Base-by-base conservation (phyloP, 1,140 invertebrate genomes). In the Sarcophaga peregrina region DNA sequence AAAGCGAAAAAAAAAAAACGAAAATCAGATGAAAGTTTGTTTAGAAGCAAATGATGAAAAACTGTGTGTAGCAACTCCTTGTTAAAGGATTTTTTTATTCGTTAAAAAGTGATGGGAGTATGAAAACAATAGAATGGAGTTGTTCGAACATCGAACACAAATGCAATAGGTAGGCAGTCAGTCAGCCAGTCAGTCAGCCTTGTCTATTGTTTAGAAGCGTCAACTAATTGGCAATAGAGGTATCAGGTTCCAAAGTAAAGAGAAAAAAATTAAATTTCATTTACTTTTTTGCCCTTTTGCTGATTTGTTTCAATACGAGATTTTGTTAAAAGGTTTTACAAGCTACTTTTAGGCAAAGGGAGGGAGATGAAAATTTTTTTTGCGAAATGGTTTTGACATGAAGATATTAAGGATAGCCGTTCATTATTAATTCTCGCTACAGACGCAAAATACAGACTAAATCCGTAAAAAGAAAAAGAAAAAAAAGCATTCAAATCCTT, bases 21-120 rank as follows among this genome's bases (percentile, higher is more conserved):
- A n/a, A 58, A 58, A 58, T 58, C 54, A 58, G 13, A 58, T 58
- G 13, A 58, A 58, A n/a, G 54, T 58, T 58, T n/a, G 54, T 58
- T 58, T 15, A n/a, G 54, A 58, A 58, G 15, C 54, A 58, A 58
- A 58, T n/a, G 54, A 58, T 58, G 15, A 15, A 15, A 58, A 58
- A 58, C 54, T n/a, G 54, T n/a, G 54, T 58, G 13, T 58, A n/a
- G n/a, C 11, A 58, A n/a, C 13, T 13, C 54, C n/a, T n/a, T 11
- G 54, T n/a, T 58, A 58, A 58, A 58, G 54, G 13, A 15, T 58
- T 58, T 58, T 58, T 58, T 7, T 58, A 58, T n/a, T 58, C 6
- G 3, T n/a, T 37, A n/a, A 13, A 58, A 7, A n/a, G 15, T 58
- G 15, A 5, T n/a, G 4, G n/a, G 54, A 58, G 13, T n/a, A 58